These are phyloP conservation scores for Porites australiensis DNA, from an alignment of 64 coral and sea anemone genomes.

Conservation along the genomic window DNA sequence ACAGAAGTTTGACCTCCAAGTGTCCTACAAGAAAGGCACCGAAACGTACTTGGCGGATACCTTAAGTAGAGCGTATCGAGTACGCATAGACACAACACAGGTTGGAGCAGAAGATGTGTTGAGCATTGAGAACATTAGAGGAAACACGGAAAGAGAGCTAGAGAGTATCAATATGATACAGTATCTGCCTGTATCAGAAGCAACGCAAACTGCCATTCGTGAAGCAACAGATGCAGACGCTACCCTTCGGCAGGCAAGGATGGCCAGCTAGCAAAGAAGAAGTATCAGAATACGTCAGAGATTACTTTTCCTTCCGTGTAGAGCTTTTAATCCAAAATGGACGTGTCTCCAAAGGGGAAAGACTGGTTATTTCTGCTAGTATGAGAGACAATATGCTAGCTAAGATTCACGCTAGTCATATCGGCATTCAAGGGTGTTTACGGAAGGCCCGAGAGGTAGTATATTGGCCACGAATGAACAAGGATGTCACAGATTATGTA, in stretches of 20 bases:
- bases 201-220: conserved; percentile 12
- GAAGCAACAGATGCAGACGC: background rate
- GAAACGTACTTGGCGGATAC: conserved; percentile 34
- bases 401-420: conserved; percentile 7
- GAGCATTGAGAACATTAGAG: background rate
- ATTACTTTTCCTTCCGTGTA: conserved; percentile 50
- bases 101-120: background rate
- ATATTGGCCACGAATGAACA: too few relatives aligned
- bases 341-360: background rate
- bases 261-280: background rate
- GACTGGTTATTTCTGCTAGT: background rate
- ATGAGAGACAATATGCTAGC: background rate
- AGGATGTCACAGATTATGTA: too few relatives aligned
- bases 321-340: conserved; percentile 1
- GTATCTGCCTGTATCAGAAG: conserved; percentile 49
- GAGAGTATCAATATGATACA: conserved; percentile 46
- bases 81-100: background rate
- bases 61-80: conserved; percentile 59
- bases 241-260: background rate
- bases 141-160: conserved; percentile 34
- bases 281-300: background rate
- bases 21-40: conserved; percentile 66
- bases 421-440: conserved; percentile 10
- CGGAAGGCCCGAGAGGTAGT: background rate
- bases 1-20: conserved; percentile 48